Conservation (phyloP, 2,797 vertebrate genomes). For the Macrochelys suwanniensis region DNA sequence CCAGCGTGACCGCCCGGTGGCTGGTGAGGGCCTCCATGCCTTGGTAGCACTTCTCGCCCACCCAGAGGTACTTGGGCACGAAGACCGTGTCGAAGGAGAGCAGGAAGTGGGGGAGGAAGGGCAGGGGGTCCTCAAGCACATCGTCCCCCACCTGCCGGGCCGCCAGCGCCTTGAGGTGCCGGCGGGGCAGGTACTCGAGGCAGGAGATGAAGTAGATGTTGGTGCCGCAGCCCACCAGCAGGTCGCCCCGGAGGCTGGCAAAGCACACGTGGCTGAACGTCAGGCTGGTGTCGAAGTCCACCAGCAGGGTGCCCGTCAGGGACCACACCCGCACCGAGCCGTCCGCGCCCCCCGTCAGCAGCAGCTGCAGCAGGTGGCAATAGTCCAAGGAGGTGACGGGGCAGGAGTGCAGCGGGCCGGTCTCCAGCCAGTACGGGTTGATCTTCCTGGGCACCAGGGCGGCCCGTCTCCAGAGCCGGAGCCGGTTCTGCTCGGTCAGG, state of each 20-base stretch:
- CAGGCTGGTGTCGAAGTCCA: conserved; percentile 67
- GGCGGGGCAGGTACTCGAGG: conserved; percentile 55
- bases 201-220: conserved; percentile 75
- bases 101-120: conserved; percentile 70
- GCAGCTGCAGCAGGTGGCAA: conserved; percentile 65
- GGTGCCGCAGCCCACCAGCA: conserved; percentile 71
- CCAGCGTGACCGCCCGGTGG: conserved; percentile 62
- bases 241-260: conserved; percentile 73
- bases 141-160: conserved; percentile 56
- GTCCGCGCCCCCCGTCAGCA: conserved; percentile 60
- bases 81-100: conserved; percentile 63
- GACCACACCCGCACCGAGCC: conserved; percentile 74
- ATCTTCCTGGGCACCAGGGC: background rate
- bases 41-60: conserved; percentile 46
- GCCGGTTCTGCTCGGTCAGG: conserved; percentile 66
- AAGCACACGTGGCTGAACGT: conserved; percentile 77
- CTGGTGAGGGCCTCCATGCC: conserved; percentile 52
- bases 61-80: conserved; percentile 79
- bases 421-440: conserved; percentile 49
- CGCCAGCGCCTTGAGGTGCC: conserved; percentile 33
- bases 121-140: conserved; percentile 41
- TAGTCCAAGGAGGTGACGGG: conserved; percentile 74
- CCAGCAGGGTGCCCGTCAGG: conserved; percentile 65
- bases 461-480: conserved; percentile 61
- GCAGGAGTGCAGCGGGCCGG: conserved; percentile 53